Conservation (phyloP, 2,888 invertebrate species). For the Girardia tigrina region DNA sequence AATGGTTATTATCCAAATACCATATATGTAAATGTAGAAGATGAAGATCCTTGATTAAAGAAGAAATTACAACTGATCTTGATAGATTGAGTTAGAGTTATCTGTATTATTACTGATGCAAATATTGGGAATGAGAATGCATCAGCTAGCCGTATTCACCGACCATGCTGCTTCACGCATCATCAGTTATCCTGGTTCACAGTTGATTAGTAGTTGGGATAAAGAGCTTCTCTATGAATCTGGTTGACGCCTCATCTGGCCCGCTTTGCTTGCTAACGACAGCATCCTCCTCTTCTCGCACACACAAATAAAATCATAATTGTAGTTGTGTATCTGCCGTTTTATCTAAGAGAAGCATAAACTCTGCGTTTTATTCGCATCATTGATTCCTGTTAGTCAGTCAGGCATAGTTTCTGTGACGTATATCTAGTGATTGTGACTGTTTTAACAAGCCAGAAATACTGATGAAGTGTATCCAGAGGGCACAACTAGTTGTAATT, state of each 20-base stretch:
- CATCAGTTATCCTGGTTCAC: slow-evolving; percentile 23
- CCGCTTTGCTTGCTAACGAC: slow-evolving; percentile 16
- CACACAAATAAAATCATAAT: slow-evolving; percentile 15
- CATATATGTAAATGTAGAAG: neutral
- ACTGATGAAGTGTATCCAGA: slow-evolving; percentile 14
- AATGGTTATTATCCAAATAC: neutral
- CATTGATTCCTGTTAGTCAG: slow-evolving; percentile 20
- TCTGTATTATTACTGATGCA: slow-evolving; percentile 9
- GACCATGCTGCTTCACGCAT: slow-evolving; percentile 23
- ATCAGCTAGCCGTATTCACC: slow-evolving; percentile 19
- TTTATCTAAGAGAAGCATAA: slow-evolving; percentile 23
- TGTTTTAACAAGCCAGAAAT: slow-evolving; percentile 11
- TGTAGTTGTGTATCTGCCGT: slow-evolving; percentile 16
- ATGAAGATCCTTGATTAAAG: neutral
- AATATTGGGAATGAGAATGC: slow-evolving; percentile 20
- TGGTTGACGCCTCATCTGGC: slow-evolving; percentile 23
- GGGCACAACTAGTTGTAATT: slow-evolving; percentile 23
- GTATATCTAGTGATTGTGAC: slow-evolving; percentile 20
- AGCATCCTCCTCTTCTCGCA: slow-evolving; percentile 19
- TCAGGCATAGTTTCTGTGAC: slow-evolving; percentile 23
- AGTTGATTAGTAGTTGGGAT: slow-evolving; percentile 23
- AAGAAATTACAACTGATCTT: slow-evolving; percentile 15
- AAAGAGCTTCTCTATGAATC: slow-evolving; percentile 20
- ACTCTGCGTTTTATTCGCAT: slow-evolving; percentile 23
- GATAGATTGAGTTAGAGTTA: slow-evolving; percentile 17